Evolutionary conservation across 2,888 invertebrate species (phyloP).

Genomic region (Trichopoda pennipes): DNA sequence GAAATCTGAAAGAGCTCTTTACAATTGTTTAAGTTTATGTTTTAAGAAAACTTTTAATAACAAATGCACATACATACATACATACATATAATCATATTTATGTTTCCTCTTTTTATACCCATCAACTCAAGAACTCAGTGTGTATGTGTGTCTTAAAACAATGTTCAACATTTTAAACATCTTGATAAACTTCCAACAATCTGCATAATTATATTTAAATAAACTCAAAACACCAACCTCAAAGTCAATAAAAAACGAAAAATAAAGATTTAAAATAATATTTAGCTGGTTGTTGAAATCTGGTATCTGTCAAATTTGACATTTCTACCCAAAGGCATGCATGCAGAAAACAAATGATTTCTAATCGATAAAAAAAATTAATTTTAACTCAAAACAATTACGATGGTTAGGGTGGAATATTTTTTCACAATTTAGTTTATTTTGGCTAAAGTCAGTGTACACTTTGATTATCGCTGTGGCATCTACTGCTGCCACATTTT

Average conservation of each 20-base stretch:
- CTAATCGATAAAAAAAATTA: constrained; percentile 47
- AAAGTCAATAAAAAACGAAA: constrained; percentile 8
- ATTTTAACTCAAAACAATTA: constrained; percentile 43
- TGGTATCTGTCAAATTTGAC: constrained; percentile 56
- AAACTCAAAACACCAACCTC: constrained; percentile 7
- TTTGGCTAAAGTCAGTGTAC: not conserved
- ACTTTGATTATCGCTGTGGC: not conserved
- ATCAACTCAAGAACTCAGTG: too few species aligned
- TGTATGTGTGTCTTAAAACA: too few species aligned
- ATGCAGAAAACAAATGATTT: constrained; percentile 44
- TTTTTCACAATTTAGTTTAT: constrained; percentile 39
- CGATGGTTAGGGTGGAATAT: constrained; percentile 45
- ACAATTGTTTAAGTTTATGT: too few species aligned
- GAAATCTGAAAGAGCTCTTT: too few species aligned
- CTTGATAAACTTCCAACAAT: not conserved
- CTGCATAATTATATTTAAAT: constrained; percentile 20
- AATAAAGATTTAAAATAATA: constrained; percentile 13
- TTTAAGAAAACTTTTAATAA: too few species aligned
- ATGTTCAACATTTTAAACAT: too few species aligned
- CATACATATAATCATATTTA: too few species aligned
- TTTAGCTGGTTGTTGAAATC: constrained; percentile 40
- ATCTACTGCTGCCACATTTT: constrained; percentile 14
- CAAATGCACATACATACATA: too few species aligned
- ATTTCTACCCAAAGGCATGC: constrained; percentile 51
- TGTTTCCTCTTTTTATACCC: too few species aligned